A percentile compares a stretch with the other conserved stretches of the same genome.
These are phyloP conservation scores for Microcebus murinus DNA, from an alignment of 2,113 vertebrate genomes.

Conservation along the genomic window DNA sequence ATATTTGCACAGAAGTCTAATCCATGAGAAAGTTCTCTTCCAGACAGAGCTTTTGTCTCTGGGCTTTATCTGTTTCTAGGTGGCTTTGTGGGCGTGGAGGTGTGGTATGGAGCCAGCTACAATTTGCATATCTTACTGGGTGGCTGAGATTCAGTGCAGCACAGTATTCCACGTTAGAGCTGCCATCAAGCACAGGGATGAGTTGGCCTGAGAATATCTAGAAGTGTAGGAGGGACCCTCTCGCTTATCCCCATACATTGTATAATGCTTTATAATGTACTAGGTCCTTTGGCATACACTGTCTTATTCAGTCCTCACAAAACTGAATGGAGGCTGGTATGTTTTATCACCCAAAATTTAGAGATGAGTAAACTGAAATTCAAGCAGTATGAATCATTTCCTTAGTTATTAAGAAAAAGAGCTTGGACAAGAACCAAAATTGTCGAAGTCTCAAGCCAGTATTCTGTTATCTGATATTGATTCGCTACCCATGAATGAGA, in stretches of 20 bases:
- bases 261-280: background rate
- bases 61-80: background rate
- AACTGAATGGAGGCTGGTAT: background rate
- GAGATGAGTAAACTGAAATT: constrained; percentile 18
- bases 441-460: constrained; percentile 28
- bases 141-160: background rate
- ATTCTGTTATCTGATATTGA: constrained; percentile 26
- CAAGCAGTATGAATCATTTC: constrained; percentile 30
- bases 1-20: background rate
- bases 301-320: constrained; percentile 4
- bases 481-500: constrained; percentile 2
- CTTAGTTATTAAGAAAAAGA: constrained; percentile 46
- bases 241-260: background rate
- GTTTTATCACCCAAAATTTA: constrained; percentile 19
- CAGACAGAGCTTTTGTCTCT: background rate
- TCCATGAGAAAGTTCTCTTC: constrained; percentile 28
- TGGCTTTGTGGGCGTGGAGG: background rate
- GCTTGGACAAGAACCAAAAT: constrained; percentile 34
- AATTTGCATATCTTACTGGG: background rate
- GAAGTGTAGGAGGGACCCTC: background rate
- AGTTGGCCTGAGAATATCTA: background rate
- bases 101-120: background rate
- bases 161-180: background rate
- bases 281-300: background rate
- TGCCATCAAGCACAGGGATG: background rate